These are phyloP conservation scores for Galago senegalensis DNA, from an alignment of 2,797 vertebrate genomes.

Conservation along the genomic window DNA sequence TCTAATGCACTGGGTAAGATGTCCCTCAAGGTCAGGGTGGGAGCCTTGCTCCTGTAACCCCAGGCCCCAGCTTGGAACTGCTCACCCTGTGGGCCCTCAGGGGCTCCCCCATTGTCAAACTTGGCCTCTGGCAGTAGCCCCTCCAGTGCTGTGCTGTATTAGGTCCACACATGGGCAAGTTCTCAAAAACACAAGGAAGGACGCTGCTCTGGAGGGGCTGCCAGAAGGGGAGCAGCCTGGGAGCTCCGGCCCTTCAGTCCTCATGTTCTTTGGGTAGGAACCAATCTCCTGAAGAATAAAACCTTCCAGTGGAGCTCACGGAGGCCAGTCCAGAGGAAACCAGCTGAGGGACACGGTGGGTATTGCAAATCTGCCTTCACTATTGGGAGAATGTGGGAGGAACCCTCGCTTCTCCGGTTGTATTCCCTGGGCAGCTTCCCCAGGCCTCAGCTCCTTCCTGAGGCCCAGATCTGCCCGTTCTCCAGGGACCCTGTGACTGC, in stretches of 20 bases:
- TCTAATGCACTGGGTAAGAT: not conserved
- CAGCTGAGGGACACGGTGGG: not conserved
- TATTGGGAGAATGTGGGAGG: not conserved
- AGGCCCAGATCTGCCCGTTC: not conserved
- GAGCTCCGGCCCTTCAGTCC: not conserved
- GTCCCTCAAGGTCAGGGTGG: not conserved
- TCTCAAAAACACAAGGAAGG: not conserved
- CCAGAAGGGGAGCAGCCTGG: not conserved
- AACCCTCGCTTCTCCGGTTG: not conserved
- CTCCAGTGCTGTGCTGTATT: fast-evolving
- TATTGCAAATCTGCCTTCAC: not conserved
- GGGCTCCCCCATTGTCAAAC: not conserved
- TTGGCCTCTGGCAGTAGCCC: not conserved
- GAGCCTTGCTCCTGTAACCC: not conserved
- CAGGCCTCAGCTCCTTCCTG: not conserved
- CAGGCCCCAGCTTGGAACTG: not conserved
- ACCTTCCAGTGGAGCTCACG: not conserved
- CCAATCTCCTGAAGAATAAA: not conserved
- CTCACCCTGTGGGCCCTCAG: not conserved
- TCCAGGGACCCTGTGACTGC: not conserved
- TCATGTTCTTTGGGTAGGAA: not conserved
- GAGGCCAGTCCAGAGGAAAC: not conserved
- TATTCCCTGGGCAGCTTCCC: not conserved
- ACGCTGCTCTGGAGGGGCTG: not conserved
- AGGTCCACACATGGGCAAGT: not conserved